Evolutionary conservation across 23 tunicate species (phyloP), one percentile per base, ranked within the genome.

Genomic region (Trididemnum miniatum): DNA sequence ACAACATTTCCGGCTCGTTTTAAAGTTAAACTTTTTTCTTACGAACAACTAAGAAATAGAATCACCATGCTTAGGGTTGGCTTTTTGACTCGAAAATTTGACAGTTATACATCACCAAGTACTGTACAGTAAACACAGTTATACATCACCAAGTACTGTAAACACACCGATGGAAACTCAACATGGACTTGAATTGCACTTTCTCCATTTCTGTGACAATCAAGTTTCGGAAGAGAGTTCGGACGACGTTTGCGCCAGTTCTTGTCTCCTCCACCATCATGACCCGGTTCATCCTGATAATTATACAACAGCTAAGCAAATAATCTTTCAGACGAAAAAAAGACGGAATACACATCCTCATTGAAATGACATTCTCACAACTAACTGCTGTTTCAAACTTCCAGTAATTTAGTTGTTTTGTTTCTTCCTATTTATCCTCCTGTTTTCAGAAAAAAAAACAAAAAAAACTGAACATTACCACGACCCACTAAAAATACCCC

Each of bases 111-210:
- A n/a, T n/a, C n/a, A n/a, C n/a, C n/a, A n/a, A n/a, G n/a, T n/a
- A n/a, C n/a, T n/a, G n/a, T n/a, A n/a, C n/a, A n/a, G n/a, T n/a
- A n/a, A n/a, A n/a, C n/a, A n/a, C n/a, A n/a, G n/a, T n/a, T n/a
- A n/a, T n/a, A n/a, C n/a, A n/a, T n/a, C n/a, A 49, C 57, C 12
- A 63, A 63, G 31, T 31, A 71, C 4, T 23, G 51, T 33, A 2
- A 2, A 79, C 89, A 69, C 71, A 86, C 90, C 1, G 90, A 86
- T 7, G 90, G 90, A 71, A 86, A 86, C 52, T 86, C 90, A 12
- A 86, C 90, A 71, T 79, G 59, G 28, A 86, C 90, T 79, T 86
- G 84, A 52, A 86, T 59, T 34, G 59, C 27, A 25, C 35, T 59
- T 22, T 80, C 73, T 20, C 36, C 73, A 34, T 80, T 64, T 2